Percentiles rank a stretch among this genome's conserved stretches.
phyloP scores from a whole-genome alignment of 1,140 invertebrate species.

The Yoshiicerus persimilis region DNA sequence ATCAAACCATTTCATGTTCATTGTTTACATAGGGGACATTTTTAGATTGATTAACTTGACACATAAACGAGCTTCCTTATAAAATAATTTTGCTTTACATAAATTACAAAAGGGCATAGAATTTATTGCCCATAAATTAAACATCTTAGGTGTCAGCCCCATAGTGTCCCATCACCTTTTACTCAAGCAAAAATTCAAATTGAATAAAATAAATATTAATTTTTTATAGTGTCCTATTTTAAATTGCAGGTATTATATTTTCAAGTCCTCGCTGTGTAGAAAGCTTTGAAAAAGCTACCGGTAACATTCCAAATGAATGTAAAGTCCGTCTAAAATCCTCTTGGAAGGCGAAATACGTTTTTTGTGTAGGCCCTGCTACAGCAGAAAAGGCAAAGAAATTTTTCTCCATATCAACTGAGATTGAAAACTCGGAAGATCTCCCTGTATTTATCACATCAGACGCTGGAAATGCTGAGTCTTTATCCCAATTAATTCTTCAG shows the following conservation, averaged over 20 bases:
- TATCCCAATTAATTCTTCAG: not conserved
- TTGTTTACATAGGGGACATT: no score
- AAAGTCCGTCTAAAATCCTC: not conserved
- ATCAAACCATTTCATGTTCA: no score
- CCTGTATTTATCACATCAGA: not conserved
- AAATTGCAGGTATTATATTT: conserved; percentile 27
- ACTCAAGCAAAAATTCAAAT: no score
- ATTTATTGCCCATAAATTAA: no score
- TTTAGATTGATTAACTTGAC: no score
- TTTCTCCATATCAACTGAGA: not conserved
- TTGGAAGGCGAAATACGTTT: conserved; percentile 22
- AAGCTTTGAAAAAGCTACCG: conserved; percentile 11
- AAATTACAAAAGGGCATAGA: no score
- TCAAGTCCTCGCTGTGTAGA: conserved; percentile 39
- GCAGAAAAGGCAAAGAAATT: not conserved
- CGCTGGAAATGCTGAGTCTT: conserved; percentile 21
- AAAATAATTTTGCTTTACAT: not conserved
- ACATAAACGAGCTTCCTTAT: not conserved
- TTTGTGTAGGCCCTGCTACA: conserved; percentile 36
- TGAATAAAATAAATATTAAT: not conserved
- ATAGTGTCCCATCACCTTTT: no score
- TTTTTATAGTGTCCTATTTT: not conserved
- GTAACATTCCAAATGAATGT: not conserved
- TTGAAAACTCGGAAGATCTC: not conserved
- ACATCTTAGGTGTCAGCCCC: no score